Evolutionary conservation across 2,888 invertebrate species (phyloP).

Genomic region (Mythimna vitellina): DNA sequence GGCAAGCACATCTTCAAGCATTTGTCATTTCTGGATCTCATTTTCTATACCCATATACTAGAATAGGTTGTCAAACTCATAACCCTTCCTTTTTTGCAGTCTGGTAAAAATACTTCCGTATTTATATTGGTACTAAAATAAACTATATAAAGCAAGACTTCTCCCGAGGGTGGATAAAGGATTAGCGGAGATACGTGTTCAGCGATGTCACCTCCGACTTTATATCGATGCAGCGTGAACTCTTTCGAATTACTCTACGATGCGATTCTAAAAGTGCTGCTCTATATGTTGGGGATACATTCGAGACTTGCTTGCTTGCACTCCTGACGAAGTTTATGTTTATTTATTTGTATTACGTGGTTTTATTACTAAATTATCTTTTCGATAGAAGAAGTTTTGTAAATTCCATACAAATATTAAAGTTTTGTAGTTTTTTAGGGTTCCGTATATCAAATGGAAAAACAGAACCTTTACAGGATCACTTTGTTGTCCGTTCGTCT

Average conservation of each 20-base stretch:
- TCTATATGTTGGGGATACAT: slow-evolving; percentile 43
- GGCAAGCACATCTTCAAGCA: background rate
- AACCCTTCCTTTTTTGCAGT: background rate
- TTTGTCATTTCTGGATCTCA: background rate
- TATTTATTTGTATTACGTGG: slow-evolving; percentile 32
- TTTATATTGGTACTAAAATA: slow-evolving; percentile 19
- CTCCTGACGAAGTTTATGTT: slow-evolving; percentile 34
- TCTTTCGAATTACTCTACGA: slow-evolving; percentile 67
- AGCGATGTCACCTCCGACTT: slow-evolving; percentile 78
- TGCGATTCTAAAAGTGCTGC: slow-evolving; percentile 62
- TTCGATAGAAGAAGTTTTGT: no score
- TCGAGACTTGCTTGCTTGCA: slow-evolving; percentile 38
- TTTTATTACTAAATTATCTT: slow-evolving; percentile 14
- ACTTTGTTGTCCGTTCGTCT: no score
- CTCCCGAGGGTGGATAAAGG: slow-evolving; percentile 72
- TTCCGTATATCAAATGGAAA: no score
- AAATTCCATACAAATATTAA: no score
- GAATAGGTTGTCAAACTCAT: background rate
- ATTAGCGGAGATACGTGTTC: slow-evolving; percentile 82
- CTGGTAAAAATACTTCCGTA: background rate
- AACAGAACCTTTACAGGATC: no score
- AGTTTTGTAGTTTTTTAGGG: no score
- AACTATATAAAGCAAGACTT: slow-evolving; percentile 26
- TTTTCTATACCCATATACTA: background rate
- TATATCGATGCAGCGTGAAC: slow-evolving; percentile 74